phyloP scores from a whole-genome alignment of 2,888 invertebrate genomes.

The Abscondita cerata region DNA sequence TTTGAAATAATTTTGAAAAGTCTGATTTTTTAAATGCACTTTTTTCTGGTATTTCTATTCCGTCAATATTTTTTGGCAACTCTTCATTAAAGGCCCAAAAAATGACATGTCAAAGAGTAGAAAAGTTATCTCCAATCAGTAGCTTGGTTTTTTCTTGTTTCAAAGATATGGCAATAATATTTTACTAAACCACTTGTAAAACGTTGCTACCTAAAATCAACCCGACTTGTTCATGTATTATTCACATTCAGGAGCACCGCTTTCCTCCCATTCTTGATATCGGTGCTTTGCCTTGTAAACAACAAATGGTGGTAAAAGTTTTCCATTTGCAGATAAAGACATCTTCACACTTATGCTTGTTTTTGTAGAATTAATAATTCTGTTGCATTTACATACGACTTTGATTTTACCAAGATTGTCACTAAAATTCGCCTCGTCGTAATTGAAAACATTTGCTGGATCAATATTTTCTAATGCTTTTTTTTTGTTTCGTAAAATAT shows the following conservation, averaged over 20 bases:
- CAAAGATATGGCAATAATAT: slow-evolving; percentile 10
- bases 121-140: slow-evolving; percentile 3
- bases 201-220: background rate
- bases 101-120: background rate
- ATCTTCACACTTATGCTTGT: slow-evolving; percentile 18
- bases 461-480: slow-evolving; percentile 29
- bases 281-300: slow-evolving; percentile 46
- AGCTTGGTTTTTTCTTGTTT: slow-evolving; percentile 5
- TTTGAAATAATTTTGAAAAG: background rate
- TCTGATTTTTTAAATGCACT: no score
- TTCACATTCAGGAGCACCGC: slow-evolving; percentile 36
- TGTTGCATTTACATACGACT: slow-evolving; percentile 33
- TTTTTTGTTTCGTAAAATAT: slow-evolving; percentile 32
- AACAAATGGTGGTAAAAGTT: slow-evolving; percentile 39
- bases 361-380: slow-evolving; percentile 42
- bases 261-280: slow-evolving; percentile 43
- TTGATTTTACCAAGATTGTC: slow-evolving; percentile 48
- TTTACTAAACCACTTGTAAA: slow-evolving; percentile 7
- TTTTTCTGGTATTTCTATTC: background rate
- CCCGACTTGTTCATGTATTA: background rate
- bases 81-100: background rate
- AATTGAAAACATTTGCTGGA: slow-evolving; percentile 44
- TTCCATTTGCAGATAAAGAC: slow-evolving; percentile 17
- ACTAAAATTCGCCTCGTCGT: slow-evolving; percentile 50
- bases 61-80: background rate